These are phyloP conservation scores for Octopus sinensis DNA, from an alignment of 1,140 invertebrate species.

Conservation along the genomic window DNA sequence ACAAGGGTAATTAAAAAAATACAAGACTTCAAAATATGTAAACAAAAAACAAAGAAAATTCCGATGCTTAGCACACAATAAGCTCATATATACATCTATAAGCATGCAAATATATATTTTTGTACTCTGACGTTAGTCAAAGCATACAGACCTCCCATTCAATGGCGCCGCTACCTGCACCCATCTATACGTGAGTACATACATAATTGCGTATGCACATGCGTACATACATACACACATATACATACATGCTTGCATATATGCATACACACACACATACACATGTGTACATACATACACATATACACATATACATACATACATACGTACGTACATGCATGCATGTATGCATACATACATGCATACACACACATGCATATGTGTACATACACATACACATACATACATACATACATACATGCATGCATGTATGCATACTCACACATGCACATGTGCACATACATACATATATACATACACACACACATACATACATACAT, in stretches of 20 bases:
- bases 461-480: not conserved
- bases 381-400: not conserved
- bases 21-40: too few species aligned
- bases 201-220: not conserved
- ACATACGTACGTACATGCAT: not conserved
- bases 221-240: not conserved
- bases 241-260: not conserved
- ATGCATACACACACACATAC: not conserved
- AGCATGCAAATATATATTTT: not conserved
- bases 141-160: not conserved
- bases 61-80: too few species aligned
- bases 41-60: too few species aligned
- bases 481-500: not conserved
- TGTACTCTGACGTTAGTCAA: not conserved
- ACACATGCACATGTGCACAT: not conserved
- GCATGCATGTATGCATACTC: not conserved
- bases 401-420: not conserved
- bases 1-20: too few species aligned
- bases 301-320: not conserved
- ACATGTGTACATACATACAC: not conserved
- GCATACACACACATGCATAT: not conserved
- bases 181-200: not conserved
- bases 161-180: not conserved
- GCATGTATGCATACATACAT: not conserved
- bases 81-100: not conserved